Conservation (phyloP, 2,888 invertebrate genomes). For the Campopleginae sp. region DNA sequence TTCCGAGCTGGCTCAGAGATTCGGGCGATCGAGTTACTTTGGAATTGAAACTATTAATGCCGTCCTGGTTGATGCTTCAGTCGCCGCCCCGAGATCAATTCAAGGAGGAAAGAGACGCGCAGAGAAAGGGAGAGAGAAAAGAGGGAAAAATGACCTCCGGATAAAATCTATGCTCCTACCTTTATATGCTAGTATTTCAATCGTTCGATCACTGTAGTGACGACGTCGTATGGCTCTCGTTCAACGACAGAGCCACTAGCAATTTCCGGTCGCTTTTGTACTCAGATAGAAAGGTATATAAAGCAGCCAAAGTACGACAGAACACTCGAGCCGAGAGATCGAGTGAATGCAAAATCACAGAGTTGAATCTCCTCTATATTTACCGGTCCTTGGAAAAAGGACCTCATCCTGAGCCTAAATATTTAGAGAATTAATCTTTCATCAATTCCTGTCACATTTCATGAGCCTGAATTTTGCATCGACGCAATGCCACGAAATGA, state of each 20-base stretch:
- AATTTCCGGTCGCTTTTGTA: slow-evolving; percentile 80
- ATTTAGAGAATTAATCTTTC: background rate
- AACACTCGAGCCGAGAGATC: slow-evolving; percentile 45
- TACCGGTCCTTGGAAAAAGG: background rate
- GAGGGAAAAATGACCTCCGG: slow-evolving; percentile 18
- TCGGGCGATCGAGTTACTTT: slow-evolving; percentile 51
- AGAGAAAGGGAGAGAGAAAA: slow-evolving; percentile 6
- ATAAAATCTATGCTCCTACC: slow-evolving; percentile 29
- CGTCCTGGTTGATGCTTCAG: slow-evolving; percentile 46
- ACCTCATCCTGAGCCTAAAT: background rate
- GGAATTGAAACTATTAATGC: slow-evolving; percentile 55
- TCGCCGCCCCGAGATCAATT: slow-evolving; percentile 51
- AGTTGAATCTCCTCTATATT: slow-evolving; percentile 30
- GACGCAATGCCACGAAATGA: no score
- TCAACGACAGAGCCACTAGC: slow-evolving; percentile 76
- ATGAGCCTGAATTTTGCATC: no score
- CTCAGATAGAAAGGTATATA: slow-evolving; percentile 73
- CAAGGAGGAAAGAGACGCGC: slow-evolving; percentile 25
- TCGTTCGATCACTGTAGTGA: slow-evolving; percentile 22
- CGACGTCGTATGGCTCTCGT: slow-evolving; percentile 42
- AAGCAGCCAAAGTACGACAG: slow-evolving; percentile 69
- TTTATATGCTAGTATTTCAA: slow-evolving; percentile 30
- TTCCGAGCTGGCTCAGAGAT: slow-evolving; percentile 26
- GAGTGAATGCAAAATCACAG: slow-evolving; percentile 55
- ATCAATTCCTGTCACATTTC: background rate